Conservation (phyloP, 2,797 vertebrate genomes). For the Tapera naevia region DNA sequence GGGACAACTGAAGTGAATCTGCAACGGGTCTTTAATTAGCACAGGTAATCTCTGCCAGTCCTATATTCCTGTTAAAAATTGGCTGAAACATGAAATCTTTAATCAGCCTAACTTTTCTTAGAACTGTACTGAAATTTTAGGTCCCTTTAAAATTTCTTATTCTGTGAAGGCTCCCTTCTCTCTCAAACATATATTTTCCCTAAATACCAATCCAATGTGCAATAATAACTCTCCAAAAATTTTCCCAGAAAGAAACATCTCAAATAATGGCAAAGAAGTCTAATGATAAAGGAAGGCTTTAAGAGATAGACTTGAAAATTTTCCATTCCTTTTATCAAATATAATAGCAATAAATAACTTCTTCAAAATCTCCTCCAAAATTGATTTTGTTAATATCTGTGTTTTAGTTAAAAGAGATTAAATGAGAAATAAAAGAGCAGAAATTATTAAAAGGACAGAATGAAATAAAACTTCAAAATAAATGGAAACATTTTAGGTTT, state of each 20-base stretch:
- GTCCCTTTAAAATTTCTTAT: background rate
- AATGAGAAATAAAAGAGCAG: background rate
- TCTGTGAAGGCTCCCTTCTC: background rate
- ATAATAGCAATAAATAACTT: background rate
- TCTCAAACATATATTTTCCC: background rate
- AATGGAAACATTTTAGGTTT: background rate
- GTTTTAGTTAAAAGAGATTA: background rate
- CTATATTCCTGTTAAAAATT: background rate
- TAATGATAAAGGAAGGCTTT: background rate
- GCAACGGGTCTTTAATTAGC: background rate
- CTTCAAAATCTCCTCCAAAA: background rate
- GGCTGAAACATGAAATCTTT: background rate
- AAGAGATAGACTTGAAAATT: background rate
- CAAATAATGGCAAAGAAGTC: background rate
- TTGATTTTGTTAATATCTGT: background rate
- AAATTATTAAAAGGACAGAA: background rate
- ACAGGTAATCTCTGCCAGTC: background rate
- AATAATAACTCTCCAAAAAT: background rate
- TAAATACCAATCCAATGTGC: background rate
- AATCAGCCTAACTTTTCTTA: background rate
- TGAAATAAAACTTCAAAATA: background rate
- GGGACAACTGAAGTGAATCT: background rate
- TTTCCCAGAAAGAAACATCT: background rate
- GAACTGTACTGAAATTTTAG: background rate
- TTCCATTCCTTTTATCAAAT: background rate